phyloP scores from a whole-genome alignment of 2,113 vertebrate genomes.

The Apistogramma diplotaenia region DNA sequence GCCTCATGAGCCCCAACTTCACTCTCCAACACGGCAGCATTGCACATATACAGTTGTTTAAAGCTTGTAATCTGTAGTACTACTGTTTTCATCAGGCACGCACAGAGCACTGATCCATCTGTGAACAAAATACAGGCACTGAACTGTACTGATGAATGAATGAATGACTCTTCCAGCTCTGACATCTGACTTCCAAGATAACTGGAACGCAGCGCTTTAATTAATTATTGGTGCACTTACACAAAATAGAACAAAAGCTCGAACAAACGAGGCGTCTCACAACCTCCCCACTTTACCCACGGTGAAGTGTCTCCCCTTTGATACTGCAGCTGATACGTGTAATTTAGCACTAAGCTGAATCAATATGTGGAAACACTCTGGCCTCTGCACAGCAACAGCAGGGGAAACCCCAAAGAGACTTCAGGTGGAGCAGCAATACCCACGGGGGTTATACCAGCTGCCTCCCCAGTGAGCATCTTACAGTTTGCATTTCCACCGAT shows the following conservation, averaged over 20 bases:
- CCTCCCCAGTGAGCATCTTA: slow-evolving; percentile 5
- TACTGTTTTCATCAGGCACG: too few species aligned
- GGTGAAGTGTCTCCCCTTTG: slow-evolving; percentile 6
- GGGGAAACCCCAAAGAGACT: slow-evolving; percentile 29
- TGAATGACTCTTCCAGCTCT: background rate
- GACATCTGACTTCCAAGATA: too few species aligned
- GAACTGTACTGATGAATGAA: background rate
- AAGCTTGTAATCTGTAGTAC: too few species aligned
- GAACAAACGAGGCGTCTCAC: background rate
- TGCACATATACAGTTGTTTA: too few species aligned
- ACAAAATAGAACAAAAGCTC: background rate
- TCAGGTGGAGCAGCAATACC: slow-evolving; percentile 29
- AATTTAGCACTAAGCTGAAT: slow-evolving; percentile 17
- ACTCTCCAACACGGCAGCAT: too few species aligned
- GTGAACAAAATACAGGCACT: too few species aligned
- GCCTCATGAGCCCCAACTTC: too few species aligned
- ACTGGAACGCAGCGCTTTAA: background rate
- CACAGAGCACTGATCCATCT: too few species aligned
- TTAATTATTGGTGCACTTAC: background rate
- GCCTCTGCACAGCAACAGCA: slow-evolving; percentile 18
- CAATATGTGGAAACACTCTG: background rate
- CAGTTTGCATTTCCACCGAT: background rate
- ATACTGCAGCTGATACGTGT: slow-evolving; percentile 19
- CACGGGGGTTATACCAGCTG: slow-evolving; percentile 33
- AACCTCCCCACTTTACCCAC: slow-evolving; percentile 9